phyloP scores from a whole-genome alignment of 2,888 invertebrate species.

The Heliconius ethilla region DNA sequence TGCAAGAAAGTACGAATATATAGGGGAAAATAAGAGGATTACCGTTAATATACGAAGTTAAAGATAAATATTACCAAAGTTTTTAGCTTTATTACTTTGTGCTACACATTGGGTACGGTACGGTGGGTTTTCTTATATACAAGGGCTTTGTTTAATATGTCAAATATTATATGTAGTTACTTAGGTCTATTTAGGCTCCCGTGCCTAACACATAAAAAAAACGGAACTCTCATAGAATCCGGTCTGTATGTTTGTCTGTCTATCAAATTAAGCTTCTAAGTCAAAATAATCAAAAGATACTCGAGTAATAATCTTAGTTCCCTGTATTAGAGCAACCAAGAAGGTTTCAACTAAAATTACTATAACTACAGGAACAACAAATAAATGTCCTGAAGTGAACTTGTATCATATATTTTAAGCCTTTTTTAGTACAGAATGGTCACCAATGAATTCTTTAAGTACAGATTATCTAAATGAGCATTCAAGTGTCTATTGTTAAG shows the following conservation, averaged over 20 bases:
- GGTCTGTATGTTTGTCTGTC: too few species aligned
- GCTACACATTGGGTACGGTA: not conserved
- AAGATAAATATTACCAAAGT: constrained; percentile 15
- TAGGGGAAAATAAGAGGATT: constrained; percentile 18
- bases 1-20: constrained; percentile 6
- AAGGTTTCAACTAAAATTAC: not conserved
- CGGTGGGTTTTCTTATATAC: not conserved
- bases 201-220: too few species aligned
- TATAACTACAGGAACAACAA: not conserved
- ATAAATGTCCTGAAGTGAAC: not conserved
- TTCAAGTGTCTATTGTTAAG: constrained; percentile 36
- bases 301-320: not conserved
- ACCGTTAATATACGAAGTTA: constrained; percentile 6
- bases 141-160: not conserved
- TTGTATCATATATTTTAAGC: not conserved
- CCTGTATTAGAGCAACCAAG: not conserved
- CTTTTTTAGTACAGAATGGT: not conserved
- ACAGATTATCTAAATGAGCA: constrained; percentile 29
- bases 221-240: too few species aligned
- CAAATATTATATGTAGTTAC: not conserved
- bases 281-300: too few species aligned
- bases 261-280: too few species aligned
- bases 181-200: too few species aligned
- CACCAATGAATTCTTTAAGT: constrained; percentile 3
- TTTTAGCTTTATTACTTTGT: constrained; percentile 4